Evolutionary conservation across 2,888 invertebrate genomes (phyloP), one percentile per base, ranked within the genome.

Genomic region (Panopea generosa): DNA sequence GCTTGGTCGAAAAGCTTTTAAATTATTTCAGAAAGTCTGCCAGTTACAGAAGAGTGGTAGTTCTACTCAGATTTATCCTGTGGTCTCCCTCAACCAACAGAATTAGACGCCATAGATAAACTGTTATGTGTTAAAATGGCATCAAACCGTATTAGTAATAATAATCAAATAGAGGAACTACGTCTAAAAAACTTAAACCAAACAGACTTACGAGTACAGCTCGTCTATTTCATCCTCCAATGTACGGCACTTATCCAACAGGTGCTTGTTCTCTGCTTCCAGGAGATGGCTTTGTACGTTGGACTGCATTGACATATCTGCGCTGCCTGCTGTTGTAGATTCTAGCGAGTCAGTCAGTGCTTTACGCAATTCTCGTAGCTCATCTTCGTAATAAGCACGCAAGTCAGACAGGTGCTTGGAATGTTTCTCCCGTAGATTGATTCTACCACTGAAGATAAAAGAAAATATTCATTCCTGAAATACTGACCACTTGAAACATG

Each of bases 331-430:
- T 22, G 70, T 70, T 1, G 76, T 68, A 40, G 70, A 71, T n/a
- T 83, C 83, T 18, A 77, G 60, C 0, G 83, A 73, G 22, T 81
- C 69, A 1, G 79, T 76, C 33, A 89, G 57, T 1, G 84, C 83
- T 27, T 81, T 62, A n/a, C 86, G 70, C 56, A 91, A 63, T 9
- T 89, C 89, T 26, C 80, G 76, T 26, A 91, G 50, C 71, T 91
- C 90, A 29, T 87, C 84, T 71, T 91, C 90, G 38, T 91, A 91
- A 65, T 90, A 91, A 11, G 86, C 83, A 22, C 88, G 76, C 16
- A 91, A 84, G 70, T 91, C 90, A 16, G 89, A 78, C 69, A 91
- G 63, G 61, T 90, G 90, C 62, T 89, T 87, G 59, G 89, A 82
- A 80, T 91, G 90, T 57, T 91, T 90, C 76, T 89, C 88, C 40